Evolutionary conservation across 2,113 vertebrate species (phyloP).

Genomic region (Dinomys branickii): DNA sequence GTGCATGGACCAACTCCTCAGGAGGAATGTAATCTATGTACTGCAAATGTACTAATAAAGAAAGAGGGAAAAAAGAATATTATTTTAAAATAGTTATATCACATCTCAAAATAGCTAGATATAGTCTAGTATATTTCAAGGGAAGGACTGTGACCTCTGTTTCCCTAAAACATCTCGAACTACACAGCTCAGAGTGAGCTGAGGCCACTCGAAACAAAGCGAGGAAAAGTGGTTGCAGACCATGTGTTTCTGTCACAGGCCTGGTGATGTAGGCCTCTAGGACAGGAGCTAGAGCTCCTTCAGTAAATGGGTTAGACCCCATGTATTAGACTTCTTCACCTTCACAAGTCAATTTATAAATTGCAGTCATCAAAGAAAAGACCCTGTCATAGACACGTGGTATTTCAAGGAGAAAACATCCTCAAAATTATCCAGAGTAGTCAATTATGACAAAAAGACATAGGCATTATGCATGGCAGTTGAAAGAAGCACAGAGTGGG

Average conservation of each 20-base stretch:
- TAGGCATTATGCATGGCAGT: neutral
- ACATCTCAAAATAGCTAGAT: neutral
- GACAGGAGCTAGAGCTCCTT: neutral
- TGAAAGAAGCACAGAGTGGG: neutral
- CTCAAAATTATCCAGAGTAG: neutral
- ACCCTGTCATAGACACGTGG: neutral
- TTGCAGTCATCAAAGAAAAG: neutral
- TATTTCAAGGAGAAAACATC: neutral
- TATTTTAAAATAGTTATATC: neutral
- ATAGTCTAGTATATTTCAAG: neutral
- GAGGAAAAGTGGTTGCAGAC: neutral
- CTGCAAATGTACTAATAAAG: neutral
- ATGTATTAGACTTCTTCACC: neutral
- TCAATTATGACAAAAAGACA: neutral
- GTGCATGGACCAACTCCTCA: neutral
- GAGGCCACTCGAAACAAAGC: neutral
- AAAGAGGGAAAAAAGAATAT: neutral
- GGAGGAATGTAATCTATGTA: neutral
- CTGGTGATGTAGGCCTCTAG: neutral
- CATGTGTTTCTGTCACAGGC: neutral
- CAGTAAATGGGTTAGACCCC: neutral
- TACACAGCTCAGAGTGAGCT: neutral
- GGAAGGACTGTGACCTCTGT: neutral
- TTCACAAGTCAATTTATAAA: neutral
- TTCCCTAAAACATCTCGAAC: neutral